phyloP scores from a whole-genome alignment of 2,797 vertebrate species.

The Diplodus puntazzo region DNA sequence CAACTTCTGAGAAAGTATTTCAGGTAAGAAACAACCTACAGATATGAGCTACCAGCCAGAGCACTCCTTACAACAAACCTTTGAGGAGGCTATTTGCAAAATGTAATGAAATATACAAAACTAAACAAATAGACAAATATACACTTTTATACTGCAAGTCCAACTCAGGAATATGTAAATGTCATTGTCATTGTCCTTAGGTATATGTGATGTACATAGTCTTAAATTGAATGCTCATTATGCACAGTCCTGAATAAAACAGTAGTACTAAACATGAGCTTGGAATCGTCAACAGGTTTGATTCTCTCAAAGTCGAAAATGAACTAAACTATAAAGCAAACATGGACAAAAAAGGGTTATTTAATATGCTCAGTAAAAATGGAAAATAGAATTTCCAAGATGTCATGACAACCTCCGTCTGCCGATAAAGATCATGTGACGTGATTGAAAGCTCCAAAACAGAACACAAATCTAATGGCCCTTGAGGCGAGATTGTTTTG shows the following conservation, averaged over 20 bases:
- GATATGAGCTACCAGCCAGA: slow-evolving; percentile 9
- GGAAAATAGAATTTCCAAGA: not conserved
- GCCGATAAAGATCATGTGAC: not conserved
- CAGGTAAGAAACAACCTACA: slow-evolving; percentile 36
- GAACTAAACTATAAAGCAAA: not conserved
- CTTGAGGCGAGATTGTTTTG: not conserved
- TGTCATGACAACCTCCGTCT: not conserved
- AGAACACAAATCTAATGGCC: not conserved
- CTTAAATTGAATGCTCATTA: not conserved
- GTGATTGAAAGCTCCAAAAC: not conserved
- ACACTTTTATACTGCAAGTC: not conserved
- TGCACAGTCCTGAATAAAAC: not conserved
- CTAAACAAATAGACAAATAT: not conserved
- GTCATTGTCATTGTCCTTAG: not conserved
- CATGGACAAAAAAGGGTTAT: not conserved
- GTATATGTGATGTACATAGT: not conserved
- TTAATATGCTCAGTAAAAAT: not conserved
- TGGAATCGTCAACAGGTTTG: not conserved
- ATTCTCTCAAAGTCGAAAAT: not conserved
- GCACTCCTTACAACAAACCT: slow-evolving; percentile 17
- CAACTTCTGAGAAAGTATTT: slow-evolving; percentile 50
- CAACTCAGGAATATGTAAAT: not conserved
- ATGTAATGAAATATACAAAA: not conserved
- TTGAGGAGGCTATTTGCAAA: slow-evolving; percentile 21
- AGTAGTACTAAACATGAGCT: not conserved